phyloP scores from a whole-genome alignment of 1,140 invertebrate species.

The Hypsibius dujardini region DNA sequence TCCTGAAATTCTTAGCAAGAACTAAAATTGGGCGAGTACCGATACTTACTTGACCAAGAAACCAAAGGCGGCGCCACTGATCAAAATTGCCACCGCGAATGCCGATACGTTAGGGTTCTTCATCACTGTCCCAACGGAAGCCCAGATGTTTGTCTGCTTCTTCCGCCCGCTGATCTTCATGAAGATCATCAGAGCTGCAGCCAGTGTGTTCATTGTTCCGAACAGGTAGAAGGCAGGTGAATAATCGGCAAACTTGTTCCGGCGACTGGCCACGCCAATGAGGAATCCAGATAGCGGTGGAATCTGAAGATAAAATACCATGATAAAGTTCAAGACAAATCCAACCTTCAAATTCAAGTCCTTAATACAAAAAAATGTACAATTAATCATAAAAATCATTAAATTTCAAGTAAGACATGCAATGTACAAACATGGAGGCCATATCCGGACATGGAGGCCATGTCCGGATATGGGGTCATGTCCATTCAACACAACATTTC shows the following conservation, averaged over 20 bases:
- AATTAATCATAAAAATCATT: too few relatives aligned
- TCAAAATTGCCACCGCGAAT: slow-evolving; percentile 1
- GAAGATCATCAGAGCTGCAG: background rate
- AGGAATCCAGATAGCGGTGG: background rate
- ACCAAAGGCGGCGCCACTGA: slow-evolving; percentile 7
- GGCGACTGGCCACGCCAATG: background rate
- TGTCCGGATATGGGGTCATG: too few relatives aligned
- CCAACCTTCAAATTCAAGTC: too few relatives aligned
- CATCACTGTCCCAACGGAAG: background rate
- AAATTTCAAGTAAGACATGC: too few relatives aligned
- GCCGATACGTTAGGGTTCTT: background rate
- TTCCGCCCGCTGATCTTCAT: background rate
- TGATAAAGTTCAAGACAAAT: too few relatives aligned
- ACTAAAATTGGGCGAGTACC: background rate
- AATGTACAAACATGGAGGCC: too few relatives aligned
- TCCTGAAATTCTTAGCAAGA: background rate
- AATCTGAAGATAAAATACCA: too few relatives aligned
- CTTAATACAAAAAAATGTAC: too few relatives aligned
- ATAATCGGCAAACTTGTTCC: background rate
- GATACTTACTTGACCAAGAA: slow-evolving; percentile 3
- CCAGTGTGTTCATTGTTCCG: background rate
- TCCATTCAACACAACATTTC: too few relatives aligned
- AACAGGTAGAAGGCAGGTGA: slow-evolving; percentile 10
- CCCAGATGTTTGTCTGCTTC: slow-evolving; percentile 6
- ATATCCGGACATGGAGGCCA: too few relatives aligned